Evolutionary conservation across 2,113 vertebrate species (phyloP), one percentile per base, ranked within the genome.

Genomic region (Morone chrysops): DNA sequence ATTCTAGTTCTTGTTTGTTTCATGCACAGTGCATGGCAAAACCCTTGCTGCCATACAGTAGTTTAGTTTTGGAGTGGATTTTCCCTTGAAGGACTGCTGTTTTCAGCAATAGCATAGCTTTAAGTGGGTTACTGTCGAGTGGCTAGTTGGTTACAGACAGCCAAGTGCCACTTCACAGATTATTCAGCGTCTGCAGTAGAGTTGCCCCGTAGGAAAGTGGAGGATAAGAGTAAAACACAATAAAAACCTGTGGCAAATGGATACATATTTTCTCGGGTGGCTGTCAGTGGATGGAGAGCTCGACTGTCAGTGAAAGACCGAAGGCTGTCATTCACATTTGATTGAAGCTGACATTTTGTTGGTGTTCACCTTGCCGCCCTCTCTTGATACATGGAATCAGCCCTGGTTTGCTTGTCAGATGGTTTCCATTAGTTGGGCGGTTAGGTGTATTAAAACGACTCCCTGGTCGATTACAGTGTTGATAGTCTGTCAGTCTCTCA

Each of bases 81-180:
- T 69, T 51, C 54, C 45, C 62, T 86, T 80, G n/a, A 85, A 86
- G 31, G 74, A 51, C 70, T 2, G n/a, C 82, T 36, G 70, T 84
- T 80, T 83, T 85, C 70, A 68, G 47, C 75, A 57, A 25, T 43
- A 75, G 70, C 20, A 51, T 70, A 65, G 68, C 48, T 87, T 82
- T 72, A 86, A 93, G 90, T 87, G 84, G 84, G 84, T 80, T 56
- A 53, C 66, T 38, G 60, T 85, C 5, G 47, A 89, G 90, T 81
- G 76, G 73, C 75, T 71, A 76, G 83, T 75, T 83, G 88, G 83
- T 83, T 84, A 72, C 86, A 78, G 75, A 73, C 82, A 22, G 87
- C 86, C 83, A 82, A 93, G 92, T 91, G 87, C 84, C 89, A 89
- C 92, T 92, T 90, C 86, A 89, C 90, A 68, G 86, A 88, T 85